phyloP scores from a whole-genome alignment of 2,888 invertebrate species.

The Beris chalybata region DNA sequence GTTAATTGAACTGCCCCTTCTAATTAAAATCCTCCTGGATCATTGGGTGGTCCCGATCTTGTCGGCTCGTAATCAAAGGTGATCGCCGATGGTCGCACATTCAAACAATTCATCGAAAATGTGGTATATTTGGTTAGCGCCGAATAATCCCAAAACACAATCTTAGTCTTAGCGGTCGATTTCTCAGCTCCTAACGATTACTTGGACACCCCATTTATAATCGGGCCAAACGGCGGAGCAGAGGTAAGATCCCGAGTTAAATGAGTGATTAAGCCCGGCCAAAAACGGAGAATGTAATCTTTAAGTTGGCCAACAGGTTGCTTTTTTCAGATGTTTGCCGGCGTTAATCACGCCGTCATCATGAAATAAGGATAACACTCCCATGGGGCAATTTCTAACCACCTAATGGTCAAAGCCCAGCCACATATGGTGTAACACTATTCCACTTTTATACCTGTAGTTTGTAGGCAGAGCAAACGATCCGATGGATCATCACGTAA shows the following conservation, averaged over 20 bases:
- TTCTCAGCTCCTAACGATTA: slow-evolving; percentile 27
- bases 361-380: slow-evolving; percentile 28
- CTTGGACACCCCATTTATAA: slow-evolving; percentile 28
- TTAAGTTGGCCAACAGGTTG: slow-evolving; percentile 25
- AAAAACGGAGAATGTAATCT: slow-evolving; percentile 13
- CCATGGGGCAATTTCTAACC: slow-evolving; percentile 13
- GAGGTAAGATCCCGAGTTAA: slow-evolving; percentile 3
- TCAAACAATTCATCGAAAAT: too few species aligned
- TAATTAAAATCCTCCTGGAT: slow-evolving; percentile 1
- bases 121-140: slow-evolving; percentile 25
- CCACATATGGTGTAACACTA: slow-evolving; percentile 11
- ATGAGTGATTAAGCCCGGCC: slow-evolving; percentile 26
- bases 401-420: slow-evolving; percentile 4
- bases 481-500: slow-evolving; percentile 26
- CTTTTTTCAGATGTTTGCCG: slow-evolving; percentile 19
- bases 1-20: slow-evolving; percentile 6
- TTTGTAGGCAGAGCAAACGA: slow-evolving; percentile 14
- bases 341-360: slow-evolving; percentile 29
- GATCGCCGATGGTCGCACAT: neutral
- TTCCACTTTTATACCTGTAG: neutral
- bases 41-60: neutral
- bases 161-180: slow-evolving; percentile 8
- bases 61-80: slow-evolving; percentile 12
- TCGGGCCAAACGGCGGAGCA: neutral
- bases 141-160: slow-evolving; percentile 17